phyloP scores from a whole-genome alignment of 2,797 vertebrate genomes.

The Aeoliscus strigatus region DNA sequence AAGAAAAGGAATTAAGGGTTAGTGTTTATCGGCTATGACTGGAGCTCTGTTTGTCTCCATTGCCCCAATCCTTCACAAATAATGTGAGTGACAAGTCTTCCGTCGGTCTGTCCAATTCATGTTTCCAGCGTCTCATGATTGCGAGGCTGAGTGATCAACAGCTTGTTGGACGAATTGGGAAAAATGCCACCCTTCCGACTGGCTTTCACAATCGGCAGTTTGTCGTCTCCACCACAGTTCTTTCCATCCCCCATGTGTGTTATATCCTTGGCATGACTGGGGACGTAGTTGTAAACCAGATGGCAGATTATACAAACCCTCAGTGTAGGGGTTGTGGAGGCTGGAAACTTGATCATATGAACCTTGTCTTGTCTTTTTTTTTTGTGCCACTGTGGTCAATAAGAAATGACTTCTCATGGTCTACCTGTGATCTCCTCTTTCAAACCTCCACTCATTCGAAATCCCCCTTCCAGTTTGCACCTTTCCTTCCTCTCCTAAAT shows the following conservation, averaged over 20 bases:
- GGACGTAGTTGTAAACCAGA: conserved; percentile 55
- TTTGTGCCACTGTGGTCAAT: conserved; percentile 12
- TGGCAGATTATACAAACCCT: conserved; percentile 61
- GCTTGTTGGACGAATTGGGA: conserved; percentile 10
- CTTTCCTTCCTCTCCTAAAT: conserved; percentile 9
- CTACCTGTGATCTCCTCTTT: conserved; percentile 20
- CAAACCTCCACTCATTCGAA: conserved; percentile 18
- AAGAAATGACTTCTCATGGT: conserved; percentile 44
- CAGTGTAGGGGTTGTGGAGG: conserved; percentile 51
- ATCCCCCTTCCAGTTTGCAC: background rate
- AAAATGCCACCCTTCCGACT: background rate
- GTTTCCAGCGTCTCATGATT: conserved; percentile 4
- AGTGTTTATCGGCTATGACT: too few relatives aligned
- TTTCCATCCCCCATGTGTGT: conserved; percentile 28
- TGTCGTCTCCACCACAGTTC: conserved; percentile 9
- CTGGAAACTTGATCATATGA: conserved; percentile 51
- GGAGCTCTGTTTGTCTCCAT: too few relatives aligned
- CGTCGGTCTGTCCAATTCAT: conserved; percentile 10
- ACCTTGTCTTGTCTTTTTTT: conserved; percentile 32
- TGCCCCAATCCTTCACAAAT: too few relatives aligned
- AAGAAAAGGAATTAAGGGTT: conserved; percentile 26
- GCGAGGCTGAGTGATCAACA: conserved; percentile 8
- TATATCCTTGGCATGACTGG: conserved; percentile 36
- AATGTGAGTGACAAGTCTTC: too few relatives aligned
- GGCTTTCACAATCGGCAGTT: conserved; percentile 1